Base-by-base conservation (phyloP, 92 coral and sea anemone genomes). In the Nematostella vectensis region DNA sequence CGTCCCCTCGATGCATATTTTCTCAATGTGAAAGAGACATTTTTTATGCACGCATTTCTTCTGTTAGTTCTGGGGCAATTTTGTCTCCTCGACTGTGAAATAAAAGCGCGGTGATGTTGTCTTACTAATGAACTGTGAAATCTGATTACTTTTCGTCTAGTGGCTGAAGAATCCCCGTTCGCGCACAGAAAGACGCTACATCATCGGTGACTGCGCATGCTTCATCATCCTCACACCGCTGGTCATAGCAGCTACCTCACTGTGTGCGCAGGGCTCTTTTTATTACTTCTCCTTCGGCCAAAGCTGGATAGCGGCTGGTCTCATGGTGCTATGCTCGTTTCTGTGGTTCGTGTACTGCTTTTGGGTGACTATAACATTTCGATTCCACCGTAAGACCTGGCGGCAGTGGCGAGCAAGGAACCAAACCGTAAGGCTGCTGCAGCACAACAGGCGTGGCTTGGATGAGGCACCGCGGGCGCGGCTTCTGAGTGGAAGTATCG, bases 221-320 rank as follows among this genome's bases (percentile, higher is more conserved):
- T 74, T 93, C 30, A 30, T 80, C 3, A 61, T 93, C 26, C 75
- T 93, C 9, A 73, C 93, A 11, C 99, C 99, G 10, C 40, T 93
- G 52, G 91, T 80, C 1, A 51, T 76, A 9, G 72, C 75, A 10
- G 85, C 95, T 54, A 80, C 93, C 2, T 83, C 74, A 13, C 83
- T 93, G n/a, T 93, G 99, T 21, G 81, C 70, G 1, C 80, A 87
- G 51, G 99, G 99, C 23, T 83, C 99, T 29, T 82, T 79, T 75
- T 72, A 93, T 73, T 93, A 93, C 60, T 71, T 86, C 56, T 36
- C 51, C 25, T 28, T 75, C 47, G 74, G 78, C 29, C 77, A 78
- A 12, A 47, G 61, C 51, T 72, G 89, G 88, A 71, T 83, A 16
- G 95, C 88, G 0, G 61, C 71, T 4, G 99, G 99, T 18, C 68